A percentile compares a stretch with the other conserved stretches of the same genome.
Evolutionary conservation across 2,797 vertebrate genomes (phyloP).

Genomic region (Percopsis omiscomaycus): DNA sequence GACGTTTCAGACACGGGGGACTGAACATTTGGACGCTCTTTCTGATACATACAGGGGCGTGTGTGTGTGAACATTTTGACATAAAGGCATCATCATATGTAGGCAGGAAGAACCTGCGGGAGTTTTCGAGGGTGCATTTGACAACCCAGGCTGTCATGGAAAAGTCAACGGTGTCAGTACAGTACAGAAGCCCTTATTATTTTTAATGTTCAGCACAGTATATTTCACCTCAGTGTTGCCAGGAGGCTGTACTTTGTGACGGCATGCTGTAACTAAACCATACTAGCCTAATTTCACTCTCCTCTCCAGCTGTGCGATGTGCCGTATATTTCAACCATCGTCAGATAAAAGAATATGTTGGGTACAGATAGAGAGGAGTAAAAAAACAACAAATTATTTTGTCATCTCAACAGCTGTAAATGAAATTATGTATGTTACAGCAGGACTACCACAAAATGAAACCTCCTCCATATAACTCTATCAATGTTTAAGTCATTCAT

Average conservation of each 20-base stretch:
- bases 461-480: conserved; percentile 10
- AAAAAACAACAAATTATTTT: conserved; percentile 22
- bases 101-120: neutral
- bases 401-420: conserved; percentile 30
- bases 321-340: too few relatives aligned
- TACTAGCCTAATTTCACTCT: conserved; percentile 3
- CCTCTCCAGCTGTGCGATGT: conserved; percentile 9
- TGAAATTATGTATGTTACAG: conserved; percentile 40
- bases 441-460: conserved; percentile 35
- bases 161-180: conserved; percentile 4
- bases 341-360: conserved; percentile 1
- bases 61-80: conserved; percentile 38
- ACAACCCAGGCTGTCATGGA: conserved; percentile 20
- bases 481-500: too few relatives aligned
- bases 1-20: conserved; percentile 20
- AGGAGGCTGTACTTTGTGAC: neutral
- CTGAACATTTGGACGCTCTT: conserved; percentile 36
- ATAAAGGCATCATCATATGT: conserved; percentile 11
- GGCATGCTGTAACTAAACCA: conserved; percentile 9
- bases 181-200: conserved; percentile 10
- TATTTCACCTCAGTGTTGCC: neutral
- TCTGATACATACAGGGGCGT: conserved; percentile 39
- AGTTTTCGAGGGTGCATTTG: conserved; percentile 2
- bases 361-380: conserved; percentile 11
- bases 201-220: conserved; percentile 1